Base-by-base conservation (phyloP, 2,797 vertebrate genomes). In the Macrochelys suwanniensis region DNA sequence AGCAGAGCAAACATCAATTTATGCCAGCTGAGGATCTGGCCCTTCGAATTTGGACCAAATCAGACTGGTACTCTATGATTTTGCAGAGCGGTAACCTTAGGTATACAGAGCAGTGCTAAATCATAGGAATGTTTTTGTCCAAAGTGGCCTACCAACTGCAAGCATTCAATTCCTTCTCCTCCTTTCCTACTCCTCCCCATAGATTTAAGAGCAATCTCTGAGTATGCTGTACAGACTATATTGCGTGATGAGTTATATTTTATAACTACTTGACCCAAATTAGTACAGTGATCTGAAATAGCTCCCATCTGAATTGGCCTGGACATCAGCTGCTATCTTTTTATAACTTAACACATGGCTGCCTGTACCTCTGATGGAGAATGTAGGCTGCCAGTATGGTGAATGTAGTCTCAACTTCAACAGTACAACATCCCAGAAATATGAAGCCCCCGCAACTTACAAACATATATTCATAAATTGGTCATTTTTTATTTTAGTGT, bases 301-400 rank as follows among this genome's bases (percentile, higher is more conserved):
- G 93, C 87, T 95, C 90, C 93, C 85, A 68, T 21, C 95, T 80
- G 89, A 96, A 97, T 94, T 93, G 96, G 93, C 87, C 84, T 90
- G 94, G 96, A 97, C 95, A 96, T 97, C 96, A 96, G 96, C 96
- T 97, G 96, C 93, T 94, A 78, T 93, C 96, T 97, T 97, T 97
- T 97, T 97, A 96, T 97, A 97, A 95, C 95, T 51, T 82, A 93
- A 91, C 96, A 96, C 95, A 95, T 91, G 92, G 93, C 92, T 96
- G 95, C 87, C 93, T 95, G 94, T 93, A 96, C 92, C 94, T 89
- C 93, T 97, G 77, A 92, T 11, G 87, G 96, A 95, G 96, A 97
- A 97, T 91, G 96, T 5, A 68, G n/a, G 33, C n/a, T 68, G n/a
- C 33, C 87, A 90, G 96, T 90, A 96, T 97, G 96, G 87, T 94